Evolutionary conservation across 2,113 vertebrate species (phyloP), one percentile per base, ranked within the genome.

Genomic region (Grammomys surdaster): DNA sequence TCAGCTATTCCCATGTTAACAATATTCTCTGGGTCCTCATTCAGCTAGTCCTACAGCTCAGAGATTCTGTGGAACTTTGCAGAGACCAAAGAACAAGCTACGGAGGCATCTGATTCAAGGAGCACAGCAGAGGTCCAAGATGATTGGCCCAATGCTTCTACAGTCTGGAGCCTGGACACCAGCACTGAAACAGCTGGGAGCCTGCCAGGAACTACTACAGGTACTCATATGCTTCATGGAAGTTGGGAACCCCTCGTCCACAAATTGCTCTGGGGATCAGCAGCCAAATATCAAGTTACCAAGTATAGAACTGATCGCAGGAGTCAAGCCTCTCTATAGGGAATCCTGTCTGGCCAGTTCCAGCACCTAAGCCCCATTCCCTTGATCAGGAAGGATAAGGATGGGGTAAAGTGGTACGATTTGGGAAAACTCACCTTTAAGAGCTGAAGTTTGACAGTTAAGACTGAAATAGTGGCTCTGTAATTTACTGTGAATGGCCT

Each of bases 21-120:
- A 33, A 51, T 7, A 8, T 6, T 13, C 4, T 4, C n/a, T 1
- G 77, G 7, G 16, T 33, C 1, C 70, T 46, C 70, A 63, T 54
- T 12, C 31, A 54, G 40, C 2, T 0, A 7, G 70, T 24, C 8
- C 10, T 3, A 1, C 0, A 4, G 20, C 20, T 60, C 69, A 0
- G 3, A 67, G 65, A 10, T 56, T 80, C 36, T 0, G 0, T 28
- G n/a, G 10, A 43, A 26, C 84, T n/a, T 36, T 60, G 36, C 0
- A 3, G 63, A 76, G 40, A 17, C 6, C 0, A 14, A 58, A 87
- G 77, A 70, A 3, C 28, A 28, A 19, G 5, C 65, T 33, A 33
- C 0, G 1, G 48, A 46, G 26, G 11, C 76, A 16, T 54, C 4
- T 0, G 28, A 63, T 3, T 82, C 65, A 46, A 58, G 40, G n/a